Conservation (phyloP, 2,888 invertebrate genomes). For the Melanophora roralis region DNA sequence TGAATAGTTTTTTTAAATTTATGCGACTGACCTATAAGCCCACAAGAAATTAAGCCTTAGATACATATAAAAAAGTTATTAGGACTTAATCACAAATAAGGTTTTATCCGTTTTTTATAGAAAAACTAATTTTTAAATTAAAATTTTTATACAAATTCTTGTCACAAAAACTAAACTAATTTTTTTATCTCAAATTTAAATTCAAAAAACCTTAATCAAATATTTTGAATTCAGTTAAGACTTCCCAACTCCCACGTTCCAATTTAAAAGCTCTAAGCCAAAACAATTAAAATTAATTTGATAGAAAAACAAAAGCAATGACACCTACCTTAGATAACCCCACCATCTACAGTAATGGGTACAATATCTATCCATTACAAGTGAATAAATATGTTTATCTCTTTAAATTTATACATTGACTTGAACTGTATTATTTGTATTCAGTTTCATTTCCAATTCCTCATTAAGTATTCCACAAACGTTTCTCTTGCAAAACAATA, state of each 20-base stretch:
- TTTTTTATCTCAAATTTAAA: not conserved
- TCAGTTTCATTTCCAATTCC: conserved; percentile 15
- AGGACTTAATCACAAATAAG: too few species aligned
- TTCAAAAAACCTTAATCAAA: not conserved
- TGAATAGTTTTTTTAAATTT: too few species aligned
- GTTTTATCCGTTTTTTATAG: too few species aligned
- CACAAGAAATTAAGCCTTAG: too few species aligned
- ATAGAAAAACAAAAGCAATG: conserved; percentile 50
- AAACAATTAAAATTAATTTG: conserved; percentile 62
- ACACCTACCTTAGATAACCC: conserved; percentile 60
- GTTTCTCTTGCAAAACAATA: conserved; percentile 62
- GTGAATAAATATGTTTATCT: conserved; percentile 39
- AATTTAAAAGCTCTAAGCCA: conserved; percentile 46
- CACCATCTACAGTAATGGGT: conserved; percentile 62
- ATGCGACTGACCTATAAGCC: too few species aligned
- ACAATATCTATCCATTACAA: conserved; percentile 57
- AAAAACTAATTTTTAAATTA: too few species aligned
- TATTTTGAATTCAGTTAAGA: conserved; percentile 25
- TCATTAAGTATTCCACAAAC: conserved; percentile 69
- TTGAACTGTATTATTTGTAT: not conserved
- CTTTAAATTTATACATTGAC: not conserved
- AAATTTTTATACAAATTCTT: too few species aligned
- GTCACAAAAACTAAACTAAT: too few species aligned
- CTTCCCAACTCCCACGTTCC: conserved; percentile 70
- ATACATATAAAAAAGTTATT: too few species aligned